Evolutionary conservation across 1,140 invertebrate genomes (phyloP).

Genomic region (Apis florea): DNA sequence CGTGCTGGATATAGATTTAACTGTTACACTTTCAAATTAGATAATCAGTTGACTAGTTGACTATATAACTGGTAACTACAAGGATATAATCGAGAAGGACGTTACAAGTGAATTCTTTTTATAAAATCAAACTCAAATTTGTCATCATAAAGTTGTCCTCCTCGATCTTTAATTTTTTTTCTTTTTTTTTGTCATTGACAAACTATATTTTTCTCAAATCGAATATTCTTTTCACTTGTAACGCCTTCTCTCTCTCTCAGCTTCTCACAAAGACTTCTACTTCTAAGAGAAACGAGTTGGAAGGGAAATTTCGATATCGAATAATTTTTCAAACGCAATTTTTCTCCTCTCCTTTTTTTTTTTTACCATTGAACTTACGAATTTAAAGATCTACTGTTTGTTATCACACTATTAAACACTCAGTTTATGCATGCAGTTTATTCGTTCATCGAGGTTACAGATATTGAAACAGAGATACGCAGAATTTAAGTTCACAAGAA

Average conservation of each 20-base stretch:
- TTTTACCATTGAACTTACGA: too few species aligned
- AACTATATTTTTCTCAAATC: too few species aligned
- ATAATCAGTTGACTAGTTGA: not conserved
- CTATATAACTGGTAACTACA: conserved; percentile 3
- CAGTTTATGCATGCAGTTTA: conserved; percentile 31
- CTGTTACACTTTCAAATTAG: conserved; percentile 9
- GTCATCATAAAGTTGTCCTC: too few species aligned
- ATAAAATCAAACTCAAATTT: too few species aligned
- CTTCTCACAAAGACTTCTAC: conserved; percentile 6
- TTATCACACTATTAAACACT: conserved; percentile 10
- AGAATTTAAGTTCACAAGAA: not conserved
- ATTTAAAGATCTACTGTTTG: conserved; percentile 6
- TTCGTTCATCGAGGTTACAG: not conserved
- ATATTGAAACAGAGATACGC: not conserved
- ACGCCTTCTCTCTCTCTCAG: too few species aligned
- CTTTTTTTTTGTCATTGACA: too few species aligned
- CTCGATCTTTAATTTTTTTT: too few species aligned
- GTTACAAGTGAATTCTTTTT: too few species aligned
- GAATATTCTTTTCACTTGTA: too few species aligned
- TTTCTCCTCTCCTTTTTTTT: too few species aligned
- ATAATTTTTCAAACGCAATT: too few species aligned
- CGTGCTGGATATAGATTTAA: conserved; percentile 64
- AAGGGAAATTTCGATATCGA: not conserved
- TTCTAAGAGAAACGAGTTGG: not conserved
- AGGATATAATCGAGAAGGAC: not conserved